A percentile compares a stretch with the other conserved stretches of the same genome.
These are phyloP conservation scores for Ptycholaimellus sp. DNA, from an alignment of 2,888 invertebrate genomes.

Conservation along the genomic window DNA sequence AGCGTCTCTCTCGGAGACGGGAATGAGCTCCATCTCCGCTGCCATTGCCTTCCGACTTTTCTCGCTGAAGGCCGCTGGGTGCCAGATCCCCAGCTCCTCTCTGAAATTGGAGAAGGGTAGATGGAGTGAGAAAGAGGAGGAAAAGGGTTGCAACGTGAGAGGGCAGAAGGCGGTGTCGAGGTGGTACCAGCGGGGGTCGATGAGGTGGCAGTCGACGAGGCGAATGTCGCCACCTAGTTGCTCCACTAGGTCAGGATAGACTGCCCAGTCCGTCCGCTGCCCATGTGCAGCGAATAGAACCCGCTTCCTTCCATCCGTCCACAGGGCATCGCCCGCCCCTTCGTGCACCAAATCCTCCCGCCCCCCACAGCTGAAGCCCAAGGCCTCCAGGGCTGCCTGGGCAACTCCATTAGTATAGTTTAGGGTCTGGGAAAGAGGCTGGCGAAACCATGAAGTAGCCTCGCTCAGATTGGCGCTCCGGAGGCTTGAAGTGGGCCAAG, in stretches of 20 bases:
- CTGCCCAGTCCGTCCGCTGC: slow-evolving; percentile 15
- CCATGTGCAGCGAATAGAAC: slow-evolving; percentile 18
- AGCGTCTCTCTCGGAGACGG: slow-evolving; percentile 18
- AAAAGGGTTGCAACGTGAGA: no score
- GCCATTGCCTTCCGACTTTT: slow-evolving; percentile 15
- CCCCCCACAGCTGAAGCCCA: background rate
- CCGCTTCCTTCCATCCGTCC: slow-evolving; percentile 11
- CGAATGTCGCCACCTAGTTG: slow-evolving; percentile 9
- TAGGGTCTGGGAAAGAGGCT: no score
- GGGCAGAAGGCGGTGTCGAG: slow-evolving; percentile 23
- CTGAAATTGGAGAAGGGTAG: no score
- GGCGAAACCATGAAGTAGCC: no score
- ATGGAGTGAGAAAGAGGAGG: no score
- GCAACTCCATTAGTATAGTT: no score
- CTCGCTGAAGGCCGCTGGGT: slow-evolving; percentile 17
- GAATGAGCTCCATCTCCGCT: slow-evolving; percentile 14
- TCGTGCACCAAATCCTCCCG: background rate
- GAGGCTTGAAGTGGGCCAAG: slow-evolving; percentile 17
- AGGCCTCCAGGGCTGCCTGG: no score
- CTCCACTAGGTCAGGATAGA: slow-evolving; percentile 12
- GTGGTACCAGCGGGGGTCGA: slow-evolving; percentile 23
- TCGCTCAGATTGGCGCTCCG: slow-evolving; percentile 17
- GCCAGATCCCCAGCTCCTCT: slow-evolving; percentile 15
- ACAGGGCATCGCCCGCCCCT: slow-evolving; percentile 21
- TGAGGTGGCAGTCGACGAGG: slow-evolving; percentile 15